A percentile compares a stretch with the other conserved stretches of the same genome.
Evolutionary conservation across 2,888 invertebrate genomes (phyloP).

Genomic region (Ditula angustiorana): DNA sequence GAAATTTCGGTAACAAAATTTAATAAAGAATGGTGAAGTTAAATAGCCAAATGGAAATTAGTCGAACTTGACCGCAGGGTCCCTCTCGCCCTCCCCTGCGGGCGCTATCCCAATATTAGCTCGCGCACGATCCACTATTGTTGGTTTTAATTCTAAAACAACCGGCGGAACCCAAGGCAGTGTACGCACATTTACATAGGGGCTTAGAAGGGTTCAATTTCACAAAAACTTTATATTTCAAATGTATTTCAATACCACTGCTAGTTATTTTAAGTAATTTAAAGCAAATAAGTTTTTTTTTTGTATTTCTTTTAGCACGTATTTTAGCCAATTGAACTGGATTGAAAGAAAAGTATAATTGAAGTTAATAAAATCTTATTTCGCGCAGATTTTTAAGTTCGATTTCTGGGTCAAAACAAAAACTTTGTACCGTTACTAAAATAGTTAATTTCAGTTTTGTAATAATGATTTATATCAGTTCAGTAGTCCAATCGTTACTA

Average conservation of each 20-base stretch:
- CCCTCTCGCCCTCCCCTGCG: background rate
- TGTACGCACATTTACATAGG: background rate
- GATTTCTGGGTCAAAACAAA: too few relatives aligned
- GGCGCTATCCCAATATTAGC: background rate
- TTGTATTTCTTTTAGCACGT: background rate
- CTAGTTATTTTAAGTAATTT: background rate
- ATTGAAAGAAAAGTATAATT: background rate
- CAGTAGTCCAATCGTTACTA: too few relatives aligned
- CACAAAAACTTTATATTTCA: background rate
- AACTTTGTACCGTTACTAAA: too few relatives aligned
- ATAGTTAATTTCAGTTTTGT: too few relatives aligned
- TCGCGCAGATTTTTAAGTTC: too few relatives aligned
- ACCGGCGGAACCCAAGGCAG: background rate
- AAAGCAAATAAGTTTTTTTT: background rate
- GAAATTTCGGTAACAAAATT: too few relatives aligned
- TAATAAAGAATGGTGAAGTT: too few relatives aligned
- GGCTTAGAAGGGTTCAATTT: background rate
- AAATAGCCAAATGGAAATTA: background rate
- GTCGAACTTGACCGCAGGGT: background rate
- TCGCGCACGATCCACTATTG: background rate
- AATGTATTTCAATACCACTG: background rate
- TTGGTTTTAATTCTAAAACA: conserved; percentile 4
- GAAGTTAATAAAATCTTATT: background rate
- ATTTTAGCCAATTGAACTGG: background rate
- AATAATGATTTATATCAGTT: too few relatives aligned